Percentiles rank a stretch among this genome's conserved stretches.
Evolutionary conservation across 2,888 invertebrate species (phyloP).

Genomic region (Unio pictorum): DNA sequence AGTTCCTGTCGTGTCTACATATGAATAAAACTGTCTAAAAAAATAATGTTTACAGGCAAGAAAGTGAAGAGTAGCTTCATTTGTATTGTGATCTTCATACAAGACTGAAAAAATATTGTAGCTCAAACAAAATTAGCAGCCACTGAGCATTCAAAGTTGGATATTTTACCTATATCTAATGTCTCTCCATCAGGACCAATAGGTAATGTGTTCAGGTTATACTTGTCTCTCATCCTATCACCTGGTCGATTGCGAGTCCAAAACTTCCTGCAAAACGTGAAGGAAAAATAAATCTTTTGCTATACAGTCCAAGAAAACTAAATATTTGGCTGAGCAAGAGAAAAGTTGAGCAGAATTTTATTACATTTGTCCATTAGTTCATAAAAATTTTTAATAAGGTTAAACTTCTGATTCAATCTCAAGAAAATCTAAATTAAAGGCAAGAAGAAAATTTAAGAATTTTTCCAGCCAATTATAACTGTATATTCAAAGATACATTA

Average conservation of each 20-base stretch:
- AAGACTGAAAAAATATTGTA: no score
- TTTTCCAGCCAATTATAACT: neutral
- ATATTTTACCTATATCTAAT: conserved; percentile 50
- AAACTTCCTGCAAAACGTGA: conserved; percentile 81
- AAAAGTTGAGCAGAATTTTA: no score
- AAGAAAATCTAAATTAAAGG: neutral
- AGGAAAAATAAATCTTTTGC: neutral
- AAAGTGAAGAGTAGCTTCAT: no score
- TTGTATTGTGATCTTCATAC: no score
- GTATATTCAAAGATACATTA: no score
- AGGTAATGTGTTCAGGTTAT: conserved; percentile 88
- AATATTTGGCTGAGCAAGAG: no score
- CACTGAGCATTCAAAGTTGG: no score
- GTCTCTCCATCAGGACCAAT: conserved; percentile 77
- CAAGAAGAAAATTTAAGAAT: neutral
- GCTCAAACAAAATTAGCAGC: no score
- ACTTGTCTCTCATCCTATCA: conserved; percentile 96
- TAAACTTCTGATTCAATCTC: neutral
- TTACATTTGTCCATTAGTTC: no score
- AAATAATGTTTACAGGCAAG: no score
- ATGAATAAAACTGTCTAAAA: no score
- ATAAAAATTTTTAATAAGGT: neutral
- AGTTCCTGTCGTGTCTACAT: no score
- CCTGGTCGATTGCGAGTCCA: conserved; percentile 99
- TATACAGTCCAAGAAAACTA: neutral